Evolutionary conservation across 2,113 vertebrate species (phyloP).

Genomic region (Anseranas semipalmata): DNA sequence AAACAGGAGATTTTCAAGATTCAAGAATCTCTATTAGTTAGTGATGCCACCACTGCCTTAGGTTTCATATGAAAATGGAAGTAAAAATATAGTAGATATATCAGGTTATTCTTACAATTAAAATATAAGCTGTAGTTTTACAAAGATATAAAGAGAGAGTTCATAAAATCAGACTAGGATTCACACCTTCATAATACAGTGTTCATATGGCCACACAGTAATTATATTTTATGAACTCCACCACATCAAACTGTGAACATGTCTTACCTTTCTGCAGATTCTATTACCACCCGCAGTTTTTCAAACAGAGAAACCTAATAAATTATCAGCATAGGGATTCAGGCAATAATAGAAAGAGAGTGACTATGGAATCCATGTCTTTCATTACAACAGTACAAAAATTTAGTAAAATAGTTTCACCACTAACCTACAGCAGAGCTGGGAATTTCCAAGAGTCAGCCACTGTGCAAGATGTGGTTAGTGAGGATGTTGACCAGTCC

Average conservation of each 20-base stretch:
- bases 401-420: neutral
- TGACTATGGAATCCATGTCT: neutral
- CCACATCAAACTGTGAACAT: constrained; percentile 14
- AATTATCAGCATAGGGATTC: constrained; percentile 2
- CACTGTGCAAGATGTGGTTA: neutral
- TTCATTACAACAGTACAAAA: neutral
- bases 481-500: neutral
- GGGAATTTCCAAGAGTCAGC: neutral
- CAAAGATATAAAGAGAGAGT: neutral
- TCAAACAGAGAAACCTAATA: constrained; percentile 31
- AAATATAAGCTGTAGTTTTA: neutral
- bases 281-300: constrained; percentile 46
- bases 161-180: neutral
- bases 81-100: neutral
- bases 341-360: neutral
- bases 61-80: neutral
- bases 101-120: neutral
- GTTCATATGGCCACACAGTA: neutral
- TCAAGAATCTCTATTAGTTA: neutral
- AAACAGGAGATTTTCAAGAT: neutral
- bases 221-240: constrained; percentile 42
- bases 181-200: neutral
- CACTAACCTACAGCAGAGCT: neutral
- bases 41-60: neutral
- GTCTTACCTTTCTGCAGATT: constrained; percentile 34